These are phyloP conservation scores for Oryzias curvinotus DNA, from an alignment of 2,113 vertebrate species.

Conservation along the genomic window DNA sequence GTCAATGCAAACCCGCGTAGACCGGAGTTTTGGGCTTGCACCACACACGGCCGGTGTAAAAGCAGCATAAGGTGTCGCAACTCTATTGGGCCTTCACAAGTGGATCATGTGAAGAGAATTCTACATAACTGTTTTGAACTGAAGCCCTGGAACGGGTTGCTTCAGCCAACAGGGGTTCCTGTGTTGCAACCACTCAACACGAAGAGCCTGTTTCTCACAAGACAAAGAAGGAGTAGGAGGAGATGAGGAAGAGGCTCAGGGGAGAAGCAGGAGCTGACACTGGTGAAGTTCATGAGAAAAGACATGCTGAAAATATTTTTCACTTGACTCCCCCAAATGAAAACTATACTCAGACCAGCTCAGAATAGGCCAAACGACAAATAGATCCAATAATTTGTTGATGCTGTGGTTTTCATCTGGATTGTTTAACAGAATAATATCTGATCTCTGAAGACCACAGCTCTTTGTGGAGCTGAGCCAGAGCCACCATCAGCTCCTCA, in stretches of 20 bases:
- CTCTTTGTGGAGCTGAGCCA: conserved; percentile 19
- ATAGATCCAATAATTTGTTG: too few relatives aligned
- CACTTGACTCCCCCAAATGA: too few relatives aligned
- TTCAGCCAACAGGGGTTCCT: conserved; percentile 34
- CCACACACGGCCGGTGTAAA: too few relatives aligned
- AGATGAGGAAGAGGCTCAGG: conserved; percentile 41
- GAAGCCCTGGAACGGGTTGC: conserved; percentile 40
- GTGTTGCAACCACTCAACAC: conserved; percentile 45
- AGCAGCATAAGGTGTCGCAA: not conserved
- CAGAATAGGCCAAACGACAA: too few relatives aligned
- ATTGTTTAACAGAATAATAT: too few relatives aligned
- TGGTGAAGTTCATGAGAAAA: conserved; percentile 64
- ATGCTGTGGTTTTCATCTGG: too few relatives aligned
- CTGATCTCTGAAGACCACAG: conserved; percentile 23
- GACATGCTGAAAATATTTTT: not conserved
- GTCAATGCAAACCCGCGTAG: too few relatives aligned
- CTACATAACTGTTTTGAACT: not conserved
- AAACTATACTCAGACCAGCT: too few relatives aligned
- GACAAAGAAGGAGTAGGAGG: conserved; percentile 28
- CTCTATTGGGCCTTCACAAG: conserved; percentile 1
- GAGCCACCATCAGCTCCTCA: conserved; percentile 14
- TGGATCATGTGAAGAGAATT: too few relatives aligned
- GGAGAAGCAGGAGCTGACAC: conserved; percentile 39
- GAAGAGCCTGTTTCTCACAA: conserved; percentile 44
- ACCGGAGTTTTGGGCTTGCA: too few relatives aligned